phyloP scores from a whole-genome alignment of 1,140 invertebrate species.

The Euschistus heros region DNA sequence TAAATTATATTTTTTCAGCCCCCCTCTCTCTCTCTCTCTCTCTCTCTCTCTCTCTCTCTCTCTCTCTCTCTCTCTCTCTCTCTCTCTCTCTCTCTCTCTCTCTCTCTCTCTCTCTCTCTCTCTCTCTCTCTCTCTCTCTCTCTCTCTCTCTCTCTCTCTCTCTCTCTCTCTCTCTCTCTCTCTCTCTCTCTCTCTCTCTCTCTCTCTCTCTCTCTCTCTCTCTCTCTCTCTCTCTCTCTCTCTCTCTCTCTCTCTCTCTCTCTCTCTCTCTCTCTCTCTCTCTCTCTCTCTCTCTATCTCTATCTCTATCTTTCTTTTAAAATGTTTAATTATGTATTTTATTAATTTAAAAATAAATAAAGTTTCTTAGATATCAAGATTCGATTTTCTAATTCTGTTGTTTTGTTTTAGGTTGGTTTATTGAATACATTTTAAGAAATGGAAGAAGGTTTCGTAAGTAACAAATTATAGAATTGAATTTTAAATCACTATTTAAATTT shows the following conservation, averaged over 20 bases:
- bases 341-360: too few relatives aligned
- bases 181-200: slow-evolving; percentile 7
- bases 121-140: slow-evolving; percentile 18
- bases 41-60: slow-evolving; percentile 18
- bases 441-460: too few relatives aligned
- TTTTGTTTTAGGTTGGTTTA: too few relatives aligned
- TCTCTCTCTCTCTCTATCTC: not conserved
- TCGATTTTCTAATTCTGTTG: too few relatives aligned
- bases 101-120: slow-evolving; percentile 19
- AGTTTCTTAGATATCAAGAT: too few relatives aligned
- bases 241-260: slow-evolving; percentile 14
- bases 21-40: slow-evolving; percentile 14
- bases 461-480: too few relatives aligned
- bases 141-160: slow-evolving; percentile 18
- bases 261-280: slow-evolving; percentile 14
- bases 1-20: too few relatives aligned
- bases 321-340: too few relatives aligned
- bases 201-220: slow-evolving; percentile 14
- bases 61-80: slow-evolving; percentile 19
- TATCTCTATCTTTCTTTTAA: too few relatives aligned
- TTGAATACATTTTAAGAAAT: too few relatives aligned
- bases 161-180: slow-evolving; percentile 10
- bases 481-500: too few relatives aligned
- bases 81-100: slow-evolving; percentile 19
- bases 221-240: slow-evolving; percentile 14